phyloP scores from a whole-genome alignment of 2,797 vertebrate species.

The Sebastes itinus region DNA sequence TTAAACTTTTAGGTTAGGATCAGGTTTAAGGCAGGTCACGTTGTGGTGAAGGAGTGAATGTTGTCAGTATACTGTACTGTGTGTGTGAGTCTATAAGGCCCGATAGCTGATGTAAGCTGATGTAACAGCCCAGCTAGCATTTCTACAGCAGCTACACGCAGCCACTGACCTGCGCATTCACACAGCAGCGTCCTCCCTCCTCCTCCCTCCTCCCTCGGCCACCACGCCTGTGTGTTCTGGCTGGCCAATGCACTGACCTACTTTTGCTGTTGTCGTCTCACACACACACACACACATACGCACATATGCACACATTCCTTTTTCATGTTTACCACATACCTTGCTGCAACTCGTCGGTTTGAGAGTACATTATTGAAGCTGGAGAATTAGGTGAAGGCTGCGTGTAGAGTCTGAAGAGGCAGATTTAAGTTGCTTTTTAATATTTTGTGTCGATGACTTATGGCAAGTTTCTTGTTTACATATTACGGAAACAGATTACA shows the following conservation, averaged over 20 bases:
- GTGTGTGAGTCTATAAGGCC: constrained; percentile 31
- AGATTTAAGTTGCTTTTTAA: neutral
- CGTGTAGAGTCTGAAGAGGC: neutral
- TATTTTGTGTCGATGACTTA: neutral
- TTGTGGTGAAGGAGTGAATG: neutral
- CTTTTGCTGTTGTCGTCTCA: constrained; percentile 72
- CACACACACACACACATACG: constrained; percentile 14
- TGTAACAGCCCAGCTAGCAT: constrained; percentile 70
- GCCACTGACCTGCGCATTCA: constrained; percentile 62
- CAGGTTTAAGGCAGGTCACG: neutral
- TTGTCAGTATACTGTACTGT: neutral
- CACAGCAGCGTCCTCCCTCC: constrained; percentile 34
- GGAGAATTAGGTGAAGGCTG: constrained; percentile 20
- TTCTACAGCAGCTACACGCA: constrained; percentile 74
- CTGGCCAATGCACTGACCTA: constrained; percentile 79
- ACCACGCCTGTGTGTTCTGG: constrained; percentile 75
- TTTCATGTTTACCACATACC: constrained; percentile 65
- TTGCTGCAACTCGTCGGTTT: constrained; percentile 51
- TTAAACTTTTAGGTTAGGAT: neutral
- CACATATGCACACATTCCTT: constrained; percentile 22
- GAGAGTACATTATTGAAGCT: constrained; percentile 37
- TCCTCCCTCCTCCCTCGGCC: constrained; percentile 19
- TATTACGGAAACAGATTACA: neutral
- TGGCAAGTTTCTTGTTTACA: neutral
- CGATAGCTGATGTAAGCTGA: constrained; percentile 61